Base-by-base conservation (phyloP, 1,140 invertebrate genomes). In the Drosophila erecta region DNA sequence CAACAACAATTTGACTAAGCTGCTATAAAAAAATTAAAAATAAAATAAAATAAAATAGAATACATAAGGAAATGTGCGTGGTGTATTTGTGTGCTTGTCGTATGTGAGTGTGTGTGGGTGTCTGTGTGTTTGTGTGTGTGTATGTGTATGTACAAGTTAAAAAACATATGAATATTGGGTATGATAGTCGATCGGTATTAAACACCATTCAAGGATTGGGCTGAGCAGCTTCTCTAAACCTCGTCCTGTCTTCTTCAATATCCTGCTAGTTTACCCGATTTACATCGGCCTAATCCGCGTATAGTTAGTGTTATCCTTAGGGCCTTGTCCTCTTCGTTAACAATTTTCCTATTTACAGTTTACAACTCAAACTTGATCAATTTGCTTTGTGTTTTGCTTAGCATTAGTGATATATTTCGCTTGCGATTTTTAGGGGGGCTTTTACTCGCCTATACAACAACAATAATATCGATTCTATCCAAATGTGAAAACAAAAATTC, bases 1-100 rank as follows among this genome's bases (percentile, higher is more conserved):
- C 76, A 79, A 80, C 81, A 85, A 85, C 81, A 85, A 85, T 86
- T 81, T 86, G 81, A 81, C 81, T 85, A 70, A 77, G 69, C 81
- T 66, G 73, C 81, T 65, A 75, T 33, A 30, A 58, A 47, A 57
- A 64, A 51, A 41, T 20, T 46, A 57, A 54, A 17, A 27, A 11
- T 53, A 15, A 44, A 64, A 43, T 35, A 44, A 4, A 22, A 59
- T 22, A 43, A 57, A 10, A 50, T 61, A 41, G 22, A 33, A 33
- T 53, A 61, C 49, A 33, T 33, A 43, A 44, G 59, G 59, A 62
- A 62, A 41, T 27, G 51, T 50, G 47, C 27, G 37, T 41, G 24
- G 50, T 53, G 24, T 53, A n/a, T 40, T 14, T 33, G 20, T 17
- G 33, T 66, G 62, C 17, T 43, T 44, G 41, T n/a, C 2, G 10